These are phyloP conservation scores for Colaptes auratus DNA, from an alignment of 2,113 vertebrate species.

Conservation along the genomic window DNA sequence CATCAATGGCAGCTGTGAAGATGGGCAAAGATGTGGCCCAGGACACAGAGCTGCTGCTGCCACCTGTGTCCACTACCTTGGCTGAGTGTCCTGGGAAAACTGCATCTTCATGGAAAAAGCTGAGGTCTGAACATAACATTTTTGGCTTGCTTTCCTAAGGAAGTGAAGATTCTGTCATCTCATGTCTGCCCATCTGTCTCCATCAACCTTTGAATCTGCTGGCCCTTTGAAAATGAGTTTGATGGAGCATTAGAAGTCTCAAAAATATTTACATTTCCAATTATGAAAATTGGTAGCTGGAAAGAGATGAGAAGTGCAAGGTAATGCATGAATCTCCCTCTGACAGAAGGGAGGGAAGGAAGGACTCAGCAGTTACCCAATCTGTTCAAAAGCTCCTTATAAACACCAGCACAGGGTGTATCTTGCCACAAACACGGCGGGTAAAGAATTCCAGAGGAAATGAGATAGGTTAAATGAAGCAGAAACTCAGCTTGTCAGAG, in stretches of 20 bases:
- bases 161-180: slow-evolving; percentile 18
- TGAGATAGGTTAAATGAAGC: background rate
- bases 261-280: background rate
- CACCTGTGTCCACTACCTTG: slow-evolving; percentile 19
- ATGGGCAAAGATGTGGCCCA: background rate
- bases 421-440: background rate
- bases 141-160: slow-evolving; percentile 24
- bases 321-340: background rate
- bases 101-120: background rate
- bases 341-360: slow-evolving; percentile 4
- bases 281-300: background rate
- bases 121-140: background rate
- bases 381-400: background rate
- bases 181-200: slow-evolving; percentile 8
- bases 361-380: background rate
- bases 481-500: slow-evolving; percentile 37
- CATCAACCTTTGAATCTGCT: background rate
- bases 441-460: background rate
- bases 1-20: background rate
- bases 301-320: background rate
- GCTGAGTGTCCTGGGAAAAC: background rate
- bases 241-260: background rate
- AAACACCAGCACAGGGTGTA: background rate
- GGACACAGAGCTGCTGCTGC: slow-evolving; percentile 8
- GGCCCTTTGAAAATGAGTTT: background rate